A percentile compares a stretch with the other conserved stretches of the same genome.
Conservation (phyloP, 2,113 vertebrate genomes). For the Uropsilus gracilis region DNA sequence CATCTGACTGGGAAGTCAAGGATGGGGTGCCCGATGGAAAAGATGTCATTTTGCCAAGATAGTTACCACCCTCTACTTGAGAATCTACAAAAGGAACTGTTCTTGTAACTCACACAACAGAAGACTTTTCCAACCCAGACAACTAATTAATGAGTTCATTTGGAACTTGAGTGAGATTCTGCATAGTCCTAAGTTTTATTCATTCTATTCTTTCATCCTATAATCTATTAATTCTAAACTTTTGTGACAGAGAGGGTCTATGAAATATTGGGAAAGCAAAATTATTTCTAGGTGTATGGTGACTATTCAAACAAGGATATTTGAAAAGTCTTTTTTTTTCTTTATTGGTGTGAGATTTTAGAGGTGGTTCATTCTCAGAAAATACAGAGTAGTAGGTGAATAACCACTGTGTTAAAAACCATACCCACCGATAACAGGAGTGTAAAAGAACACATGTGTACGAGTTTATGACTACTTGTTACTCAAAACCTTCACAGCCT, state of each 20-base stretch:
- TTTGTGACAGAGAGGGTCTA: neutral
- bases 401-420: neutral
- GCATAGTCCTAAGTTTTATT: neutral
- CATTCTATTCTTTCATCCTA: neutral
- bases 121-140: neutral
- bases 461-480: neutral
- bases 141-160: conserved; percentile 28
- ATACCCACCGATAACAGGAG: neutral
- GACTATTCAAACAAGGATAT: neutral
- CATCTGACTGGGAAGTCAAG: neutral
- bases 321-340: neutral
- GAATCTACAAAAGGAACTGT: neutral
- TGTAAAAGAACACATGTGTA: neutral
- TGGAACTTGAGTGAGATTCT: neutral
- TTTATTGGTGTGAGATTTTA: neutral
- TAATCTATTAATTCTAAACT: no score
- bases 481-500: conserved; percentile 30
- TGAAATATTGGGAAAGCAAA: neutral
- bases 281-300: neutral
- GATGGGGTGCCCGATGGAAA: neutral
- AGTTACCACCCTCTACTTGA: neutral
- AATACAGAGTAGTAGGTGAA: neutral
- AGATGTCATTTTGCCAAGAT: neutral
- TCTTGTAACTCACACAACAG: neutral
- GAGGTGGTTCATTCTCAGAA: neutral